These are phyloP conservation scores for Zaprionus lachaisei DNA, from an alignment of 1,140 invertebrate species.

Conservation along the genomic window DNA sequence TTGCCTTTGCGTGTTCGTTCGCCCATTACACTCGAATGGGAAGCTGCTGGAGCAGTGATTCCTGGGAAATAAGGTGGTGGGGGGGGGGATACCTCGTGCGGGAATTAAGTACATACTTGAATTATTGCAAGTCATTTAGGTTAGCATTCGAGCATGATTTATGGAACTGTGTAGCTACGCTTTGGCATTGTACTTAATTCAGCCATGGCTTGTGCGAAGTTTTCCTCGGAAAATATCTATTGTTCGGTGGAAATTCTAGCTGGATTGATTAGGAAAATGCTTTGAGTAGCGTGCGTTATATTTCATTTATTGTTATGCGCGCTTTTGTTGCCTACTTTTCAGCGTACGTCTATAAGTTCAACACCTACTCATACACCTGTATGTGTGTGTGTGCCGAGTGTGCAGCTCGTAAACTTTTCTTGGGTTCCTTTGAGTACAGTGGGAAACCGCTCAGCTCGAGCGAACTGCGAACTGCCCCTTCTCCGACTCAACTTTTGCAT, in stretches of 20 bases:
- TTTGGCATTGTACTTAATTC: neutral
- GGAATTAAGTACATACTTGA: conserved; percentile 20
- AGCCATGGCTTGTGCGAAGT: too few species aligned
- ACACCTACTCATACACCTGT: conserved; percentile 52
- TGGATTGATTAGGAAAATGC: neutral
- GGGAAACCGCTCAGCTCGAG: conserved; percentile 59
- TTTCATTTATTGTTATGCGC: conserved; percentile 23
- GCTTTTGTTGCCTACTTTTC: conserved; percentile 72
- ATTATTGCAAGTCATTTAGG: conserved; percentile 26
- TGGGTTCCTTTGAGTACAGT: conserved; percentile 64
- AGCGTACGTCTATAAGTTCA: conserved; percentile 70
- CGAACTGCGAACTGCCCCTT: neutral
- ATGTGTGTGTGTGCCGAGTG: conserved; percentile 37
- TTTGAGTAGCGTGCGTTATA: neutral
- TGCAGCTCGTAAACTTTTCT: conserved; percentile 69
- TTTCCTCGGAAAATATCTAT: neutral
- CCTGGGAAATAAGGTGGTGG: neutral
- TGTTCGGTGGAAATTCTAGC: neutral
- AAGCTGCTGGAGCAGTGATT: neutral
- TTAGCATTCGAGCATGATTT: conserved; percentile 26
- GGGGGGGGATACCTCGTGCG: neutral
- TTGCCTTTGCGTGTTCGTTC: conserved; percentile 31
- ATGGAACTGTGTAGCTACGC: conserved; percentile 9
- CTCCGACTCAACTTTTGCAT: conserved; percentile 45
- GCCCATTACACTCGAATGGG: conserved; percentile 24